Percentiles rank a stretch among this genome's conserved stretches.
These are phyloP conservation scores for Vipera ursinii DNA, from an alignment of 2,797 vertebrate genomes.

Conservation along the genomic window DNA sequence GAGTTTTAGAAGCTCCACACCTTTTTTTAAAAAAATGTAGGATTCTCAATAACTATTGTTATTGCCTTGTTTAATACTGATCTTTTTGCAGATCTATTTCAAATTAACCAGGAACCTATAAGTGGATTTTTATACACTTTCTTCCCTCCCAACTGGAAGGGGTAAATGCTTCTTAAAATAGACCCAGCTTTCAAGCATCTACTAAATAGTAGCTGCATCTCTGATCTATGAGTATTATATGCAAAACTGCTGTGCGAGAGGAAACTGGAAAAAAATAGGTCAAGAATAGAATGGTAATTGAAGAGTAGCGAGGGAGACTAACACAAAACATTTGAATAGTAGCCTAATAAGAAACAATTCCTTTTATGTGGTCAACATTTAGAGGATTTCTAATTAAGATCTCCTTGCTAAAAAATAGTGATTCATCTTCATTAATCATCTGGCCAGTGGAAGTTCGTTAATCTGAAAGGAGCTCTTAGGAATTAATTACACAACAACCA, in stretches of 20 bases:
- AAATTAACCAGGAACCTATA: background rate
- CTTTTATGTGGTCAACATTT: background rate
- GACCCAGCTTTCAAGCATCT: background rate
- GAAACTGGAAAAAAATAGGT: constrained; percentile 13
- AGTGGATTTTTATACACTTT: background rate
- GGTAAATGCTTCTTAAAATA: background rate
- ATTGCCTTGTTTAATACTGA: background rate
- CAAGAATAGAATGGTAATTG: constrained; percentile 16
- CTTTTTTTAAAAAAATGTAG: background rate
- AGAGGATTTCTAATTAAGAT: constrained; percentile 7
- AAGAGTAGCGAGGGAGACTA: background rate
- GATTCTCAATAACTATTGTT: background rate
- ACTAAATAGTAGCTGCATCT: background rate
- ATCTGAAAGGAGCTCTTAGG: background rate
- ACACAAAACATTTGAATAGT: constrained; percentile 8
- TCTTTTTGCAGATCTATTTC: background rate
- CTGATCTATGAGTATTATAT: constrained; percentile 6
- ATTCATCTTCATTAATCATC: constrained; percentile 25
- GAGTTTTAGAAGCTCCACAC: background rate
- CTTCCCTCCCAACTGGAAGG: background rate
- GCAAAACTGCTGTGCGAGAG: background rate
- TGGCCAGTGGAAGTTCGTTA: constrained; percentile 12
- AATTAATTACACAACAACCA: constrained; percentile 6
- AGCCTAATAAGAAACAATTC: constrained; percentile 11
- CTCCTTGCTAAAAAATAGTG: constrained; percentile 6